Percentiles rank a stretch among this genome's conserved stretches.
Evolutionary conservation across 2,797 vertebrate species (phyloP).

Genomic region (Pithecia hirsuta): DNA sequence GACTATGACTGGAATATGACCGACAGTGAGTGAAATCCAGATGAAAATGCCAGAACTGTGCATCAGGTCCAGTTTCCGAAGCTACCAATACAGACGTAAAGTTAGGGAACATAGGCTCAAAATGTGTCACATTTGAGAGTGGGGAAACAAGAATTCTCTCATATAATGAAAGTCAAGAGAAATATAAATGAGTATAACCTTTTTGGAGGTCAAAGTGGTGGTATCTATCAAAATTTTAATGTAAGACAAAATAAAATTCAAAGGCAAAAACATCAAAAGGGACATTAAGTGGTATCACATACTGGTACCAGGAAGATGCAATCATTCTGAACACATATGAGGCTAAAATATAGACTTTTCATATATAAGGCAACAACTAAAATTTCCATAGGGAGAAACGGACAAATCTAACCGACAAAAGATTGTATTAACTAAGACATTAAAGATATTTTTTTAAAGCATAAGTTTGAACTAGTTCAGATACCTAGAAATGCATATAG

Average conservation of each 20-base stretch:
- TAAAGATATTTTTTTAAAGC: background rate
- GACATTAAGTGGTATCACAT: background rate
- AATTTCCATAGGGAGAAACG: background rate
- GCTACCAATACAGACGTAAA: background rate
- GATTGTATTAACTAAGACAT: background rate
- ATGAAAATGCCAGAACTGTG: background rate
- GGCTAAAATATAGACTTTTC: background rate
- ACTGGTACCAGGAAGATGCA: background rate
- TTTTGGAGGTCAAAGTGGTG: background rate
- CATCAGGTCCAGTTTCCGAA: background rate
- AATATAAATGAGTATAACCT: background rate
- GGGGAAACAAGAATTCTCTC: background rate
- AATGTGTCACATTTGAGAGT: background rate
- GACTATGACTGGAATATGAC: background rate
- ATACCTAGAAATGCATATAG: background rate
- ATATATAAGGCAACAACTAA: background rate
- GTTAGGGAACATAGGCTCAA: background rate
- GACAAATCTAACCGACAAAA: conserved; percentile 17
- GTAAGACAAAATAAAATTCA: conserved; percentile 39
- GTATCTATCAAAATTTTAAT: background rate
- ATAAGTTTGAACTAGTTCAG: background rate
- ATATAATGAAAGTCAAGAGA: background rate
- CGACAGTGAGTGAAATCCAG: background rate
- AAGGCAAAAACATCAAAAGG: background rate
- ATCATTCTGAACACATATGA: background rate